Base-by-base conservation (phyloP, 2,113 vertebrate species). In the Chaetodon trifascialis region DNA sequence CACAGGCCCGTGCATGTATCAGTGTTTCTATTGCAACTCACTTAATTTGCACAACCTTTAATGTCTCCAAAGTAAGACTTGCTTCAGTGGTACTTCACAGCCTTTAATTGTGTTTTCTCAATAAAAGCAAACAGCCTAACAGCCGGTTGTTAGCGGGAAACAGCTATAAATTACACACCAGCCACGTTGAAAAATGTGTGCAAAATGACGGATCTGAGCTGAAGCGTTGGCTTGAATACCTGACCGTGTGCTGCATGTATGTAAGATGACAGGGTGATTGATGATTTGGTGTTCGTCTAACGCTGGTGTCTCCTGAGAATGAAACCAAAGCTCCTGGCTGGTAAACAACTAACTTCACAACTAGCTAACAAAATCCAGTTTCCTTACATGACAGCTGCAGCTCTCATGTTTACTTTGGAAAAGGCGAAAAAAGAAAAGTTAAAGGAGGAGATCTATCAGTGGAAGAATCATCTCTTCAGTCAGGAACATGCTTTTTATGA, bases 301-400 rank as follows among this genome's bases (percentile, higher is more conserved):
- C 73, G 11, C 30, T 38, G 30, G 7, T 9, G 68, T 44, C 65
- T 86, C 40, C 47, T 44, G 19, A 76, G 56, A 72, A 82, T 62
- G 17, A 82, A 83, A 70, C 66, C 55, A 86, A 55, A 84, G 72
- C 15, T 51, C 12, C 25, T 30, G 67, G 49, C 42, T 73, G 55
- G 66, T 64, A 88, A 88, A 85, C 79, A 88, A 55, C 44, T 74
- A 75, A 80, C 59, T 85, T 90, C 84, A 86, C 87, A 88, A 82
- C 83, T 79, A 83, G 83, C 73, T 89, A 47, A 83, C 70, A 87
- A 38, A 80, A 64, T 60, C 54, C 47, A 14, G 15, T 55, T 72
- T 84, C 60, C 79, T 47, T 65, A 62, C 42, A 52, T 44, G 40
- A 79, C 47, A 66, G 73, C 5, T 46, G 38, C n/a, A 34, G 56